Conservation (phyloP, 2,888 invertebrate species). For the Ormyrus pomaceus region DNA sequence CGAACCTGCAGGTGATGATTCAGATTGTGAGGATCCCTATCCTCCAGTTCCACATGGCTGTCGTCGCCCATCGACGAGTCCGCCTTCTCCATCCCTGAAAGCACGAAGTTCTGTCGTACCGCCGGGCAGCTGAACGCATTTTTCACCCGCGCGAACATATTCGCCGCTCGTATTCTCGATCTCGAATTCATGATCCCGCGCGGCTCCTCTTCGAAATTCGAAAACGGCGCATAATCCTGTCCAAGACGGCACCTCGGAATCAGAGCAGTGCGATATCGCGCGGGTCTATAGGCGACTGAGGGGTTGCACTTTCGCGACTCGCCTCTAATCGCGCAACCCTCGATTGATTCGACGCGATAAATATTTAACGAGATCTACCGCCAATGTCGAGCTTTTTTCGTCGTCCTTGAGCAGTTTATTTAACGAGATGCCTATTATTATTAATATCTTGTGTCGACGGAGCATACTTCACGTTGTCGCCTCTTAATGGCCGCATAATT, state of each 20-base stretch:
- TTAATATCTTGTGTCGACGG: too few relatives aligned
- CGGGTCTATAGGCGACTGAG: conserved; percentile 57
- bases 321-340: conserved; percentile 54
- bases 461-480: too few relatives aligned
- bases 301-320: conserved; percentile 45
- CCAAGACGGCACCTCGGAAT: too few relatives aligned
- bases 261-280: background rate
- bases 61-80: conserved; percentile 74
- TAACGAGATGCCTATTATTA: conserved; percentile 21
- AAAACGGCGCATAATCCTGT: too few relatives aligned
- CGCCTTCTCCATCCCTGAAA: conserved; percentile 72
- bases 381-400: conserved; percentile 32
- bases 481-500: too few relatives aligned
- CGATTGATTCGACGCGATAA: conserved; percentile 61
- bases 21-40: conserved; percentile 83
- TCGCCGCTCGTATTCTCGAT: too few relatives aligned
- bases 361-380: conserved; percentile 49
- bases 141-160: conserved; percentile 60
- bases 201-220: too few relatives aligned
- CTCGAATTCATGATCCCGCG: too few relatives aligned
- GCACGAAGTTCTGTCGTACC: conserved; percentile 61
- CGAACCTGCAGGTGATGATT: conserved; percentile 84
- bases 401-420: background rate
- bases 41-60: conserved; percentile 79
- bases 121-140: conserved; percentile 57